phyloP scores from a whole-genome alignment of 2,113 vertebrate species.

The Erythrocebus patas region DNA sequence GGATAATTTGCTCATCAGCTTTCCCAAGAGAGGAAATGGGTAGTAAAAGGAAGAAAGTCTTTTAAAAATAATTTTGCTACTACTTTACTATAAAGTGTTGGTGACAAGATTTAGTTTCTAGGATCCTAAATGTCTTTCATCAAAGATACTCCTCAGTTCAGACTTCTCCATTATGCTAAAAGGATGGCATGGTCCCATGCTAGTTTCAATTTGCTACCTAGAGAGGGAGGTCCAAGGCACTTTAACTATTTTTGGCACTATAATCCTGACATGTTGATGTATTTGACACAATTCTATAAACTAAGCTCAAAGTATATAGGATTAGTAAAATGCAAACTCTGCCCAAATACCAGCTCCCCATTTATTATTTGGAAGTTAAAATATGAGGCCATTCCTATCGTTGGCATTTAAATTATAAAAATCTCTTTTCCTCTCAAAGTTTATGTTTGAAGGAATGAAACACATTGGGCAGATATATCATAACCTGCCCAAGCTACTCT shows the following conservation, averaged over 20 bases:
- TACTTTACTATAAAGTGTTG: background rate
- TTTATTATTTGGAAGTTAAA: conserved; percentile 31
- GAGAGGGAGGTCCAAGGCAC: background rate
- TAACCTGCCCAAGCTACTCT: background rate
- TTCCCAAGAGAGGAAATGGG: background rate
- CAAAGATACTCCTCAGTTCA: background rate
- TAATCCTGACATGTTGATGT: background rate
- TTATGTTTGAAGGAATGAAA: background rate
- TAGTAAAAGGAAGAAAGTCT: conserved; percentile 1
- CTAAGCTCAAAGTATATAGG: background rate
- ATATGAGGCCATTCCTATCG: background rate
- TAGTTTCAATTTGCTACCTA: background rate
- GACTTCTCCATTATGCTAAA: background rate
- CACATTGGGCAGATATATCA: background rate
- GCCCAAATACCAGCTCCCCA: background rate
- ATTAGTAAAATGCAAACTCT: background rate
- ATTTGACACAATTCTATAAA: conserved; percentile 21
- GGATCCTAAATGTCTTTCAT: background rate
- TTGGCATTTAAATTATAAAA: background rate
- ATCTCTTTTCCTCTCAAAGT: background rate
- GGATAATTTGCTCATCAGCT: background rate
- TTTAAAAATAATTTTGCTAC: background rate
- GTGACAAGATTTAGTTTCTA: background rate
- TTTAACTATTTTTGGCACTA: background rate
- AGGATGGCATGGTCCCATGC: background rate